These are phyloP conservation scores for Salpingus planirostris DNA, from an alignment of 2,888 invertebrate species.

Conservation along the genomic window DNA sequence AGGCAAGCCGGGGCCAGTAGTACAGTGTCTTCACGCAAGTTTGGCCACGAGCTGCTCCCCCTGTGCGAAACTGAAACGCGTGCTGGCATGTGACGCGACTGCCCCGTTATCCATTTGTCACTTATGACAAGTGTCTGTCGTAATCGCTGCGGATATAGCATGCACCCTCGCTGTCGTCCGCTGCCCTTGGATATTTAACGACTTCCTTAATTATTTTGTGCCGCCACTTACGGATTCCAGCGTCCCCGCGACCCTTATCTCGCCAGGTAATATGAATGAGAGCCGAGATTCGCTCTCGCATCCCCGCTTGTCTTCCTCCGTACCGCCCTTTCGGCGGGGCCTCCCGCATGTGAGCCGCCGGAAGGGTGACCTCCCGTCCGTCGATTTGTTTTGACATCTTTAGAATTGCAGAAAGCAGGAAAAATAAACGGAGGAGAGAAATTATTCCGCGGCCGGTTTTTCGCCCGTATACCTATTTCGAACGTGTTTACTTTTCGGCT, in stretches of 20 bases:
- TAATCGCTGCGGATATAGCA: slow-evolving; percentile 9
- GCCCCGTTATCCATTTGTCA: slow-evolving; percentile 9
- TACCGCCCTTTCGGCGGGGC: too few species aligned
- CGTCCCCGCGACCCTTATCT: slow-evolving; percentile 1
- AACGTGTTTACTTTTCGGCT: neutral
- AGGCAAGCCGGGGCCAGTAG: slow-evolving; percentile 28
- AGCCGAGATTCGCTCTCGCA: too few species aligned
- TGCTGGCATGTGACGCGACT: slow-evolving; percentile 21
- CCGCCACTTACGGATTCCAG: slow-evolving; percentile 8
- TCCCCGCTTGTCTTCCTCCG: too few species aligned
- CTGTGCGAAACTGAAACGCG: slow-evolving; percentile 11
- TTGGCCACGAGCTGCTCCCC: slow-evolving; percentile 7
- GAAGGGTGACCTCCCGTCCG: too few species aligned
- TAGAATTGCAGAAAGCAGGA: too few species aligned
- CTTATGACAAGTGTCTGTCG: slow-evolving; percentile 12
- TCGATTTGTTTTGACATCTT: too few species aligned
- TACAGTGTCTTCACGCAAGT: slow-evolving; percentile 20
- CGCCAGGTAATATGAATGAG: slow-evolving; percentile 11
- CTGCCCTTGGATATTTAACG: slow-evolving; percentile 8
- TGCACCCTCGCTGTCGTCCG: slow-evolving; percentile 2
- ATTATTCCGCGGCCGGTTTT: too few species aligned
- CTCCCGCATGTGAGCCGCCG: too few species aligned
- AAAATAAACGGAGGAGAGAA: too few species aligned
- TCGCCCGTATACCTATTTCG: too few species aligned
- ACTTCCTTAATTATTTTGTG: slow-evolving; percentile 7